These are phyloP conservation scores for Frankliniella intonsa DNA, from an alignment of 2,888 invertebrate genomes.

Conservation along the genomic window DNA sequence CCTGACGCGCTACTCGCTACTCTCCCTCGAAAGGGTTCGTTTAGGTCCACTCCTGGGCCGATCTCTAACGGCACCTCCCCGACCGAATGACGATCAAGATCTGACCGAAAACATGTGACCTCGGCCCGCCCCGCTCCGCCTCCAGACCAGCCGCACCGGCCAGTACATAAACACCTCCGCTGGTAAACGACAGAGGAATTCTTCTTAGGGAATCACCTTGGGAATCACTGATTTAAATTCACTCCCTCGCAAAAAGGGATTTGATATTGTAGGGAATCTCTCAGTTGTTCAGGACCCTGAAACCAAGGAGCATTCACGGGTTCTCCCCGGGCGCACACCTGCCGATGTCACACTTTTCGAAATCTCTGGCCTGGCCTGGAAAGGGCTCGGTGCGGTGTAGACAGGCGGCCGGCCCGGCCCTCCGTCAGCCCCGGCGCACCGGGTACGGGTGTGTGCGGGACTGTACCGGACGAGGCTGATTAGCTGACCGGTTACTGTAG, in stretches of 20 bases:
- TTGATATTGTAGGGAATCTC: background rate
- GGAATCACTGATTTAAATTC: background rate
- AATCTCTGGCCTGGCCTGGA: too few species aligned
- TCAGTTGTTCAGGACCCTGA: too few species aligned
- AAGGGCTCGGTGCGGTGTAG: too few species aligned
- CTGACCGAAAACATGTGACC: slow-evolving; percentile 10
- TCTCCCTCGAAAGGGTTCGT: too few species aligned
- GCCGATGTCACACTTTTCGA: too few species aligned
- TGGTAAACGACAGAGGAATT: too few species aligned
- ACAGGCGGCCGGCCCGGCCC: background rate
- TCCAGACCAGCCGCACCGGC: background rate
- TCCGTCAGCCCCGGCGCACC: background rate
- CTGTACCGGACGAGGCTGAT: slow-evolving; percentile 21
- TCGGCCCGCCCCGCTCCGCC: background rate
- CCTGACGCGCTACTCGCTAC: too few species aligned
- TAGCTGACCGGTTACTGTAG: slow-evolving; percentile 23
- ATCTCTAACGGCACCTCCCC: background rate
- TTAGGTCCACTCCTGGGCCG: too few species aligned
- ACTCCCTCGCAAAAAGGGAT: background rate
- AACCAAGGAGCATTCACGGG: too few species aligned
- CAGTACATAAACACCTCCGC: background rate
- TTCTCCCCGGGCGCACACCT: too few species aligned
- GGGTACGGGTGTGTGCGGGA: background rate
- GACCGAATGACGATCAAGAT: slow-evolving; percentile 10
- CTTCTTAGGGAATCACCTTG: background rate